Base-by-base conservation (phyloP, 2,797 vertebrate species). In the Urocyon cinereoargenteus region DNA sequence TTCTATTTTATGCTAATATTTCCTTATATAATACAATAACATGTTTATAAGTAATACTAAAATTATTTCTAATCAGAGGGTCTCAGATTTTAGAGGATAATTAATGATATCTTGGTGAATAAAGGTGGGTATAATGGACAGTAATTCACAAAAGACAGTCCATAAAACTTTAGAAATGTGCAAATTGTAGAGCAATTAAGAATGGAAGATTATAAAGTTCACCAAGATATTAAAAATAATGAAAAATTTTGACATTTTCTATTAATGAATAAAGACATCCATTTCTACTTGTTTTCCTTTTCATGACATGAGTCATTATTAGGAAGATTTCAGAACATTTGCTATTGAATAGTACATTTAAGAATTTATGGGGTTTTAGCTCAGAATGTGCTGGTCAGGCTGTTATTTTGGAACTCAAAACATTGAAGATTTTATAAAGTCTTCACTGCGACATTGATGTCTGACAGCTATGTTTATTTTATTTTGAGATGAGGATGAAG, bases 311-410 rank as follows among this genome's bases (percentile, higher is more conserved):
- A 94, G 21, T 62, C 49, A 94, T 94, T 96, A 73, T 64, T 86
- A 57, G n/a, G 49, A 89, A 96, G 15, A 13, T 82, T 93, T 97
- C 77, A 92, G 87, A 96, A 89, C 79, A 95, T 57, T 96, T 96
- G 16, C 68, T 28, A 84, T 59, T 94, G 72, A 97, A 86, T 77
- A 70, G 31, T 21, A 66, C 82, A 90, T 81, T 95, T 97, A 97
- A 97, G 83, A 96, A 96, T 97, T 96, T 98, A 95, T 91, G 88
- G 93, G 49, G 10, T 86, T 64, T 92, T 57, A 77, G 40, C n/a
- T 96, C 36, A 79, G 51, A 96, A 92, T 86, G 45, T 34, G 55
- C 49, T 95, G 66, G 95, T 84, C 77, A 89, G 55, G 77, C 68
- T 93, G 34, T 66, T 86, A 82, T 90, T 96, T 92, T 64, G 59